A percentile compares a stretch with the other conserved stretches of the same genome.
phyloP scores from a whole-genome alignment of 1,140 invertebrate species.

The Danaus melanippus region DNA sequence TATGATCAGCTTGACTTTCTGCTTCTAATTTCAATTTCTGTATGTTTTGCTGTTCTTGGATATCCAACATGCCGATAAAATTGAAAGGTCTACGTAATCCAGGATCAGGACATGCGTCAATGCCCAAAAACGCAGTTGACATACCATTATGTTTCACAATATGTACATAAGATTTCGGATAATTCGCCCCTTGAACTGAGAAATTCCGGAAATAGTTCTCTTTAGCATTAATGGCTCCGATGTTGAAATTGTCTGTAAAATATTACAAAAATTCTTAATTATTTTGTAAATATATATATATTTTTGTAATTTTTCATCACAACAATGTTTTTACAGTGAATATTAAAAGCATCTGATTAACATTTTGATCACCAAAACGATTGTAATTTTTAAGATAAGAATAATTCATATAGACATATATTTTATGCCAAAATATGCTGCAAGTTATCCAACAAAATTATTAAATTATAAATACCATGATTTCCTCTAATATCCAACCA shows the following conservation, averaged over 20 bases:
- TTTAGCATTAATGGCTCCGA: slow-evolving; percentile 77
- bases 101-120: slow-evolving; percentile 91
- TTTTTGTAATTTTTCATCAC: no score
- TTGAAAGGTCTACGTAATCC: slow-evolving; percentile 92
- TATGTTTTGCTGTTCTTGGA: slow-evolving; percentile 75
- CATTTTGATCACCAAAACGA: background rate
- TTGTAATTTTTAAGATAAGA: no score
- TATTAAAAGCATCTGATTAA: no score
- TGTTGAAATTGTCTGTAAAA: slow-evolving; percentile 92
- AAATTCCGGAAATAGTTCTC: slow-evolving; percentile 87
- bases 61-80: slow-evolving; percentile 88
- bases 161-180: slow-evolving; percentile 85
- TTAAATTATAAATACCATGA: slow-evolving; percentile 79
- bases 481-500: slow-evolving; percentile 96
- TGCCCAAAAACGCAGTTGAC: slow-evolving; percentile 84
- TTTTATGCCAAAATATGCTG: no score
- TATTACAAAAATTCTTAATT: background rate
- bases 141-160: slow-evolving; percentile 73
- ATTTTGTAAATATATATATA: background rate
- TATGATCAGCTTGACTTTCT: slow-evolving; percentile 50
- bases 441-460: no score
- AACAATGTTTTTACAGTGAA: no score
- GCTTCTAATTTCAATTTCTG: slow-evolving; percentile 51
- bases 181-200: slow-evolving; percentile 82
- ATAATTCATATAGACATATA: no score